These are phyloP conservation scores for Spilogale gracilis DNA, from an alignment of 2,113 vertebrate genomes.

Conservation along the genomic window DNA sequence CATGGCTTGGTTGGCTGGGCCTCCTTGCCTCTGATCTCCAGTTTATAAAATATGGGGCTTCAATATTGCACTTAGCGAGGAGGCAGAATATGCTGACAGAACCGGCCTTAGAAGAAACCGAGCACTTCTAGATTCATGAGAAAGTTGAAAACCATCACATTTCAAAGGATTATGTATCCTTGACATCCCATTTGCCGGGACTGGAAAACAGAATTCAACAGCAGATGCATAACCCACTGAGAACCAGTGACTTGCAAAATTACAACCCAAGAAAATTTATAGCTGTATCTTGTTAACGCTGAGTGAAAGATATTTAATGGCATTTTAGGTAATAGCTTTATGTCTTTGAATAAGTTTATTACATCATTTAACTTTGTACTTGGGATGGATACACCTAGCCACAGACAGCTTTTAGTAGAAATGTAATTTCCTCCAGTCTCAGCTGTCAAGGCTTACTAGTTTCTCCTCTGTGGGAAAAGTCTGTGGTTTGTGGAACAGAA, in stretches of 20 bases:
- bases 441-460: slow-evolving; percentile 46
- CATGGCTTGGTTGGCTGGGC: not conserved
- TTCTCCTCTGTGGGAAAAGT: slow-evolving; percentile 44
- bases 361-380: slow-evolving; percentile 69
- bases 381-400: slow-evolving; percentile 50
- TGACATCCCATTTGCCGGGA: not conserved
- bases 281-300: slow-evolving; percentile 44
- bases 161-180: not conserved
- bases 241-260: not conserved
- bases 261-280: slow-evolving; percentile 36
- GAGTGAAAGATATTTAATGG: slow-evolving; percentile 51
- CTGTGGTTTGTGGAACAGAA: slow-evolving; percentile 65
- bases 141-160: not conserved
- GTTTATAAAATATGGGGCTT: not conserved
- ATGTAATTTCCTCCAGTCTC: slow-evolving; percentile 54
- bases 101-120: not conserved
- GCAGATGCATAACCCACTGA: not conserved
- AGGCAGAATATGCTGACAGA: not conserved
- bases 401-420: slow-evolving; percentile 75
- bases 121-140: not conserved
- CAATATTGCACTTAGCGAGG: not conserved
- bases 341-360: slow-evolving; percentile 71
- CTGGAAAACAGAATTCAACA: not conserved
- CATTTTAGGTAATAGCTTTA: slow-evolving; percentile 62
- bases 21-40: not conserved